These are phyloP conservation scores for Argya squamiceps DNA, from an alignment of 2,797 vertebrate species.

Conservation along the genomic window DNA sequence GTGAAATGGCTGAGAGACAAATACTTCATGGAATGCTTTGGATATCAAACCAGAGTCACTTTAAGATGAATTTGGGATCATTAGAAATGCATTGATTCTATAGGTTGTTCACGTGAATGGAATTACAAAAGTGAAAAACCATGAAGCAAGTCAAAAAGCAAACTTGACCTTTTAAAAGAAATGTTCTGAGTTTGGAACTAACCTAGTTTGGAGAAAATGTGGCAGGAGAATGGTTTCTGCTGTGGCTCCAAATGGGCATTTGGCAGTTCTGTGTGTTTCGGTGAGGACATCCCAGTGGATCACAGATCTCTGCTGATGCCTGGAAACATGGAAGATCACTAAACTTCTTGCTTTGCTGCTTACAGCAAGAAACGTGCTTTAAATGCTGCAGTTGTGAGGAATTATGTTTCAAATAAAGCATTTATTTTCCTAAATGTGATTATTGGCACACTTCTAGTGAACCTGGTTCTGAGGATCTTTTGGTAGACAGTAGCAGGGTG, in stretches of 20 bases:
- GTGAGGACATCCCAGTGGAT: background rate
- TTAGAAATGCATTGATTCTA: background rate
- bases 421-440: background rate
- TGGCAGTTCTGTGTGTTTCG: background rate
- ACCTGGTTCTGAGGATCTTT: background rate
- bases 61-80: background rate
- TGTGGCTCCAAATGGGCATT: background rate
- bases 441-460: background rate
- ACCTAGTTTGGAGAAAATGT: background rate
- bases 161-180: background rate
- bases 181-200: background rate
- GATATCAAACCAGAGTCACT: background rate
- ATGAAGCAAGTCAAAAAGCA: background rate
- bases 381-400: background rate
- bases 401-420: background rate
- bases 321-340: background rate
- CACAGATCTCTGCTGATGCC: background rate
- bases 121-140: background rate
- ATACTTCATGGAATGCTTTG: background rate
- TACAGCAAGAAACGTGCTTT: background rate
- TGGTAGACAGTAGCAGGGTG: background rate
- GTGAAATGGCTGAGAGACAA: background rate
- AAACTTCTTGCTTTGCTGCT: background rate
- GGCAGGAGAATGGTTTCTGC: background rate
- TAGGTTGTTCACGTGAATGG: background rate